Conservation (phyloP, 1,140 invertebrate genomes). For the Drosophila sp. region DNA sequence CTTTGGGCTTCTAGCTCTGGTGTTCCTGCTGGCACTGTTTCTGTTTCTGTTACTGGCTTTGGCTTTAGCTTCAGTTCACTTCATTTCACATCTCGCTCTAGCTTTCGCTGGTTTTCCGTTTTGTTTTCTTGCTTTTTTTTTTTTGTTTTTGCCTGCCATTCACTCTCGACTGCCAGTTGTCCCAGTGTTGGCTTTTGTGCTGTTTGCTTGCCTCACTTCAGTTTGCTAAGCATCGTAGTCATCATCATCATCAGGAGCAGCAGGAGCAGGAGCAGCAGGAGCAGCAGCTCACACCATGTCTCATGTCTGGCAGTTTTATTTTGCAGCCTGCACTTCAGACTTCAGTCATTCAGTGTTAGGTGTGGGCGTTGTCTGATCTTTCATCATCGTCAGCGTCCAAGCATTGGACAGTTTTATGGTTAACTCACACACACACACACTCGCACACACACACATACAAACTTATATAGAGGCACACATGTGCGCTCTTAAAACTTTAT, state of each 20-base stretch:
- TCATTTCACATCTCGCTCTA: conserved; percentile 63
- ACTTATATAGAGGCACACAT: conserved; percentile 48
- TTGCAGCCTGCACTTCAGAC: conserved; percentile 57
- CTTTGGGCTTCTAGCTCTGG: conserved; percentile 25
- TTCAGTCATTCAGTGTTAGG: conserved; percentile 54
- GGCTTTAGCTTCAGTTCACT: conserved; percentile 59
- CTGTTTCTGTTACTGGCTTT: not conserved
- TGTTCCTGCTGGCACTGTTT: conserved; percentile 19
- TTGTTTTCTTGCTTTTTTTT: conserved; percentile 17
- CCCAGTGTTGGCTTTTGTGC: conserved; percentile 39
- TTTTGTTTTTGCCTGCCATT: conserved; percentile 58
- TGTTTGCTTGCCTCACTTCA: conserved; percentile 49
- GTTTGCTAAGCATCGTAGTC: conserved; percentile 26
- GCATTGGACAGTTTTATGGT: conserved; percentile 67
- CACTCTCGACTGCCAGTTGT: conserved; percentile 60
- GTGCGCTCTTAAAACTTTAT: conserved; percentile 58
- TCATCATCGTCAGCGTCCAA: conserved; percentile 69
- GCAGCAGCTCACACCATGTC: conserved; percentile 40
- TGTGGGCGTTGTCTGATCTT: conserved; percentile 75
- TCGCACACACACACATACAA: not conserved
- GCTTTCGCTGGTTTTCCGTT: conserved; percentile 14
- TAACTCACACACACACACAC: conserved; percentile 25
- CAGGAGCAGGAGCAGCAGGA: conserved; percentile 22
- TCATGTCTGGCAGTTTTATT: conserved; percentile 44
- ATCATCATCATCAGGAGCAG: not conserved